Conservation (phyloP, 2,888 invertebrate genomes). For the Odontocolon sp. region DNA sequence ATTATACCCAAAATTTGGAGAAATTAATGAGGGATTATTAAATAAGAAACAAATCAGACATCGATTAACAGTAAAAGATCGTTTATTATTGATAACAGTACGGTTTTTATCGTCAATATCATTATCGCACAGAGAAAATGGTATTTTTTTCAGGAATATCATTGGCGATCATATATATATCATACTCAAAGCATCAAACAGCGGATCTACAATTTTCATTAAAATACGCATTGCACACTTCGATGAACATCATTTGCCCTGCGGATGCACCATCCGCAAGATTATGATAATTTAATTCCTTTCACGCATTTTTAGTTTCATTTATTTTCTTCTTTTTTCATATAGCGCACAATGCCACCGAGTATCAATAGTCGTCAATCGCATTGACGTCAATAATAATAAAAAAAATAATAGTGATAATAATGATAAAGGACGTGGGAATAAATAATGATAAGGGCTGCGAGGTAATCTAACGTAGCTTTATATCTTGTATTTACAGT, state of each 20-base stretch:
- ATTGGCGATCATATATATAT: too few relatives aligned
- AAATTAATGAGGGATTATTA: too few relatives aligned
- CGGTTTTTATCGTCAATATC: slow-evolving; percentile 50
- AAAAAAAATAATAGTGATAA: slow-evolving; percentile 32
- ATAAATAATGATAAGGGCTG: slow-evolving; percentile 44
- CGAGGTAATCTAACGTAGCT: slow-evolving; percentile 31
- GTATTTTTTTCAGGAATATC: too few relatives aligned
- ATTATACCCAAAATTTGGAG: too few relatives aligned
- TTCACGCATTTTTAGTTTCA: neutral
- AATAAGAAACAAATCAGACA: neutral
- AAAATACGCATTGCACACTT: slow-evolving; percentile 21
- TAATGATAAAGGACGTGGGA: slow-evolving; percentile 29
- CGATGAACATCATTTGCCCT: slow-evolving; percentile 3
- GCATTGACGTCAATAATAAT: slow-evolving; percentile 30
- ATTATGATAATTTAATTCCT: too few relatives aligned
- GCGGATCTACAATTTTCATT: too few relatives aligned
- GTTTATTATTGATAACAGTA: slow-evolving; percentile 72
- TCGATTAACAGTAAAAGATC: slow-evolving; percentile 69
- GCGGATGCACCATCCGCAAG: neutral
- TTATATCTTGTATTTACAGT: slow-evolving; percentile 52
- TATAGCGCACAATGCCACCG: slow-evolving; percentile 14
- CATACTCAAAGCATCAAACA: too few relatives aligned
- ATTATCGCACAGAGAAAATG: slow-evolving; percentile 23
- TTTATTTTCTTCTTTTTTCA: slow-evolving; percentile 13
- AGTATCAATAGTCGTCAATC: slow-evolving; percentile 41